phyloP scores from a whole-genome alignment of 2,888 invertebrate genomes.

The Pheosia gnoma region DNA sequence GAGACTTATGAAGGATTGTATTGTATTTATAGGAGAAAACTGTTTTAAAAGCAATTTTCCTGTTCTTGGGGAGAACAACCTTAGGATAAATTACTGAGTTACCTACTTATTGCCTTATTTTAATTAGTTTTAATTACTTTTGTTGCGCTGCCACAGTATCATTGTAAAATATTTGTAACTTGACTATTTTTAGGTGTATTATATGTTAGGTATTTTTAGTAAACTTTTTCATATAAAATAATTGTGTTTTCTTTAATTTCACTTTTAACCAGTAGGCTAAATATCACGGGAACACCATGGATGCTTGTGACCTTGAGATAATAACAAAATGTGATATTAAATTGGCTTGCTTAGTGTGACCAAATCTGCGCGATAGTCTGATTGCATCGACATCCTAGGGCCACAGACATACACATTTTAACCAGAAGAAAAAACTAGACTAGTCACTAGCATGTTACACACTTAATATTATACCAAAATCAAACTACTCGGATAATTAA shows the following conservation, averaged over 20 bases:
- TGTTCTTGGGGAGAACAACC: conserved; percentile 38
- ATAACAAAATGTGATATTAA: no score
- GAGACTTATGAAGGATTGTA: conserved; percentile 44
- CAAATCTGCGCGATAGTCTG: no score
- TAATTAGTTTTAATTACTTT: conserved; percentile 39
- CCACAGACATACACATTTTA: no score
- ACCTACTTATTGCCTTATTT: conserved; percentile 59
- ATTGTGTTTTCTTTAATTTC: conserved; percentile 16
- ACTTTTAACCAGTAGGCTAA: no score
- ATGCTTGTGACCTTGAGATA: no score
- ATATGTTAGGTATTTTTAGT: conserved; percentile 63
- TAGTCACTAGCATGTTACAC: no score
- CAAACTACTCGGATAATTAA: conserved; percentile 16
- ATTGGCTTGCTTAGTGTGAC: no score
- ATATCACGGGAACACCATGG: no score
- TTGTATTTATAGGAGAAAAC: conserved; percentile 38
- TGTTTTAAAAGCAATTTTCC: conserved; percentile 36
- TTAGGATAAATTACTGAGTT: conserved; percentile 57
- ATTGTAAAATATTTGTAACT: conserved; percentile 67
- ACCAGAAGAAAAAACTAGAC: no score
- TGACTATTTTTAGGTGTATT: conserved; percentile 54
- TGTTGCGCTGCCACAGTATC: conserved; percentile 65
- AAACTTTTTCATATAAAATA: conserved; percentile 62
- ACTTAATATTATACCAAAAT: conserved; percentile 6
- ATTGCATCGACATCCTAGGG: no score